Evolutionary conservation across 2,113 vertebrate species (phyloP).

Genomic region (Etheostoma spectabile): DNA sequence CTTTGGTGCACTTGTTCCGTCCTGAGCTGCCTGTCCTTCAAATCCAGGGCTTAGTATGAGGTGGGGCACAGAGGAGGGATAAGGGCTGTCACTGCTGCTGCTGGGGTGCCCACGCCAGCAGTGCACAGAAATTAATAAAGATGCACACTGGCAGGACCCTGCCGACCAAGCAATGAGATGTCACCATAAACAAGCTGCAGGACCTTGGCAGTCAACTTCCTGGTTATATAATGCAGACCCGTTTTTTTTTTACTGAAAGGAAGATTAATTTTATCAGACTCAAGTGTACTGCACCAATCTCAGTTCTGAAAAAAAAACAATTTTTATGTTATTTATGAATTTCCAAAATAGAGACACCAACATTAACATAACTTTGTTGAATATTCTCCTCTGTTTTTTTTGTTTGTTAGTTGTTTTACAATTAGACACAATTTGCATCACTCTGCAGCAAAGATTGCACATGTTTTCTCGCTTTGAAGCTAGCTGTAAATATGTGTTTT

Average conservation of each 20-base stretch:
- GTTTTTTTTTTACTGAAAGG: slow-evolving; percentile 58
- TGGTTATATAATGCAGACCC: slow-evolving; percentile 79
- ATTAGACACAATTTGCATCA: neutral
- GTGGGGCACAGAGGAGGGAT: slow-evolving; percentile 73
- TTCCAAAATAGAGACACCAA: neutral
- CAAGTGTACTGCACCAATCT: slow-evolving; percentile 49
- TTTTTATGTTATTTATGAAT: slow-evolving; percentile 35
- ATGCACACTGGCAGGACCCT: slow-evolving; percentile 75
- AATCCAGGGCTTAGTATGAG: slow-evolving; percentile 70
- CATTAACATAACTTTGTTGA: neutral
- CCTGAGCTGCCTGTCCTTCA: slow-evolving; percentile 67
- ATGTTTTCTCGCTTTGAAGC: slow-evolving; percentile 3
- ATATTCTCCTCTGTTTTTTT: neutral
- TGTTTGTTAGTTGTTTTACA: neutral
- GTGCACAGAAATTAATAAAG: slow-evolving; percentile 80
- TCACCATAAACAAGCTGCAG: slow-evolving; percentile 84
- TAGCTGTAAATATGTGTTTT: slow-evolving; percentile 18
- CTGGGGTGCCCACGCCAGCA: slow-evolving; percentile 63
- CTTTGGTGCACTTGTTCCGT: slow-evolving; percentile 59
- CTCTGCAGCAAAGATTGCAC: neutral
- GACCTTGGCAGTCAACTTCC: slow-evolving; percentile 79
- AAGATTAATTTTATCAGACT: slow-evolving; percentile 44
- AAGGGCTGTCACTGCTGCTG: slow-evolving; percentile 62
- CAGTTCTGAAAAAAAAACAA: slow-evolving; percentile 40
- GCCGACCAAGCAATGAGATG: slow-evolving; percentile 77